A percentile compares a stretch with the other conserved stretches of the same genome.
Conservation (phyloP, 2,888 invertebrate genomes). For the Dynastes grantii region DNA sequence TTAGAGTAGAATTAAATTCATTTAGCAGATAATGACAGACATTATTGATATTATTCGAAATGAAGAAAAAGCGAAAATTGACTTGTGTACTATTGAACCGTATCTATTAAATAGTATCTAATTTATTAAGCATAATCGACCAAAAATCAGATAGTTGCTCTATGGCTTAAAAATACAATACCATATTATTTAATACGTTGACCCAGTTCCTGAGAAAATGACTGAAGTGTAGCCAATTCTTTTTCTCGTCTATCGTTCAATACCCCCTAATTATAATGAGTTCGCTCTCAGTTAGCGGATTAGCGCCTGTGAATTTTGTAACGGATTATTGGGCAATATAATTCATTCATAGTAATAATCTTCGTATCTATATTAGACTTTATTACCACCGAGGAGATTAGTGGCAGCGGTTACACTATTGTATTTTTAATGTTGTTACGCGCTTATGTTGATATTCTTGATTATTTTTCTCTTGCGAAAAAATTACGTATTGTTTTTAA, state of each 20-base stretch:
- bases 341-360: slow-evolving; percentile 24
- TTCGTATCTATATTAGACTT: slow-evolving; percentile 2
- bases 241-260: slow-evolving; percentile 26
- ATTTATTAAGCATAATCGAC: too few species aligned
- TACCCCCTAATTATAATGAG: slow-evolving; percentile 26
- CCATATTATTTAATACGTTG: background rate
- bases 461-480: too few species aligned
- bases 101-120: too few species aligned
- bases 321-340: slow-evolving; percentile 21
- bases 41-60: too few species aligned
- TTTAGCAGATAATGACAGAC: too few species aligned
- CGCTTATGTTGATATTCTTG: background rate
- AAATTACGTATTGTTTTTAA: too few species aligned
- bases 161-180: too few species aligned
- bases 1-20: too few species aligned
- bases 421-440: slow-evolving; percentile 6
- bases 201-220: slow-evolving; percentile 24
- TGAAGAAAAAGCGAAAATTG: too few species aligned
- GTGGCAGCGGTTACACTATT: slow-evolving; percentile 10
- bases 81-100: too few species aligned
- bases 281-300: slow-evolving; percentile 12
- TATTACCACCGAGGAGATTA: background rate
- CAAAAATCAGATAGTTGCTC: too few species aligned
- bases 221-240: slow-evolving; percentile 21
- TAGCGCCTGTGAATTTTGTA: slow-evolving; percentile 29